phyloP scores from a whole-genome alignment of 2,113 vertebrate species.

The Seriola aureovittata region DNA sequence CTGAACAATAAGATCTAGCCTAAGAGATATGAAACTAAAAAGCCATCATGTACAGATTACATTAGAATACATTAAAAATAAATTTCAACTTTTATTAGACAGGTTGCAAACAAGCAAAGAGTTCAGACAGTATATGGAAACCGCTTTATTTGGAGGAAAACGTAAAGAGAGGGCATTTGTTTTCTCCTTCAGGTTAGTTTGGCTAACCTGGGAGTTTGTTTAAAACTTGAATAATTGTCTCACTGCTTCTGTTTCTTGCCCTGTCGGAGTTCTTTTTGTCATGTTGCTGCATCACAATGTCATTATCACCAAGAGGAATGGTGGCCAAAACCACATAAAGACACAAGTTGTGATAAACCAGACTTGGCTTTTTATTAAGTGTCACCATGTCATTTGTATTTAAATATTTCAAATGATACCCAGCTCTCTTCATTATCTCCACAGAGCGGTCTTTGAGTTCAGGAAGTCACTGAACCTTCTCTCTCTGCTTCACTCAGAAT shows the following conservation, averaged over 20 bases:
- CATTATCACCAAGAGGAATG: background rate
- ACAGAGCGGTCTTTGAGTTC: constrained; percentile 10
- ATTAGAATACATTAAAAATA: background rate
- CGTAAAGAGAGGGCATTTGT: background rate
- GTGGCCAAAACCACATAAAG: background rate
- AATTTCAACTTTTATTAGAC: background rate
- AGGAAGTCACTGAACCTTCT: constrained; percentile 30
- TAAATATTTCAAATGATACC: background rate
- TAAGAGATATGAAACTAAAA: background rate
- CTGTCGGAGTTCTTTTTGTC: background rate
- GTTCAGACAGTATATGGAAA: background rate
- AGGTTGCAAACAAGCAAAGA: background rate
- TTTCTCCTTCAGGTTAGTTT: background rate
- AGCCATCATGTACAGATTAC: background rate
- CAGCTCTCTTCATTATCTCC: background rate
- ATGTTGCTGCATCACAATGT: background rate
- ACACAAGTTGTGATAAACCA: background rate
- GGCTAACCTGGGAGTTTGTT: background rate
- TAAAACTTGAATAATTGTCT: background rate
- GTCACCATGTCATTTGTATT: background rate
- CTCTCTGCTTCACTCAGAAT: constrained; percentile 60
- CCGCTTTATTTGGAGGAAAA: background rate
- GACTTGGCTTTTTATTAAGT: background rate
- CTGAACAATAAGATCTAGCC: background rate
- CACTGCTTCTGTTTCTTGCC: background rate